Conservation (phyloP, 2,797 vertebrate species). For the Periparus ater region DNA sequence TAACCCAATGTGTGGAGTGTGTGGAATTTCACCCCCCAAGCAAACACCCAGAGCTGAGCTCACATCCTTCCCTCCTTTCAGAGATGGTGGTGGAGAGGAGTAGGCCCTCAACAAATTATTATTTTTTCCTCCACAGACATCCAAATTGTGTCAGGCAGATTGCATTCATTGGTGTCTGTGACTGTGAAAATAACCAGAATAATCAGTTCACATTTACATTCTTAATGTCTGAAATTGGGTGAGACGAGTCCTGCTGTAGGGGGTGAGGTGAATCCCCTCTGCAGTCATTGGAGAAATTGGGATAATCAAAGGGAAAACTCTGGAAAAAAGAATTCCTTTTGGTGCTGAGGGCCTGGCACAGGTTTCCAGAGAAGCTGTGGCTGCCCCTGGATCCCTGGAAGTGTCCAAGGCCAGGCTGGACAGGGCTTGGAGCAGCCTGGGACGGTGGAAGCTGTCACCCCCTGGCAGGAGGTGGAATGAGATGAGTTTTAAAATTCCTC, state of each 20-base stretch:
- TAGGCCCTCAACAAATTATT: neutral
- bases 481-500: neutral
- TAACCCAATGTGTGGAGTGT: rapidly evolving
- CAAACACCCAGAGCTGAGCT: neutral
- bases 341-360: rapidly evolving
- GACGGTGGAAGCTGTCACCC: rapidly evolving
- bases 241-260: neutral
- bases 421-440: rapidly evolving
- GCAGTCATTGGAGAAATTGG: neutral
- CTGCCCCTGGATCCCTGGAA: neutral
- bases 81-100: neutral
- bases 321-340: neutral
- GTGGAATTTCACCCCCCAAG: neutral
- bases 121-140: neutral
- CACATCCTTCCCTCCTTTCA: neutral
- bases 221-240: neutral
- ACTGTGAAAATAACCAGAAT: neutral
- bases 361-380: neutral
- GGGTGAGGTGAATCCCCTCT: neutral
- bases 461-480: neutral
- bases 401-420: neutral
- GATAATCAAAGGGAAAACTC: neutral
- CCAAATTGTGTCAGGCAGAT: neutral
- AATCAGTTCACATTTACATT: neutral
- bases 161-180: neutral